Percentiles rank a stretch among this genome's conserved stretches.
Conservation (phyloP, 2,888 invertebrate species). For the Melinaea marsaeus region DNA sequence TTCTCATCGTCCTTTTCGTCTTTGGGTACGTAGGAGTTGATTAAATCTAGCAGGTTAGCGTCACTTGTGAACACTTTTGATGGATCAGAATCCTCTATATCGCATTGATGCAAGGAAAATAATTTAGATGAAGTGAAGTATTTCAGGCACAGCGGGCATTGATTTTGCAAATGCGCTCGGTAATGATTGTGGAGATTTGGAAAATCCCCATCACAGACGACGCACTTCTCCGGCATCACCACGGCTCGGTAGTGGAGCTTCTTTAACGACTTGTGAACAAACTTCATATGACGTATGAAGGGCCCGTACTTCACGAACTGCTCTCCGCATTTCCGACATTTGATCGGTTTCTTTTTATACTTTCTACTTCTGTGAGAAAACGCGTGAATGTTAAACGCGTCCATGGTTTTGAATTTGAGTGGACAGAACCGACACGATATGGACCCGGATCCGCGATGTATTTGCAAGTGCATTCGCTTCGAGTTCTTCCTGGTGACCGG, state of each 20-base stretch:
- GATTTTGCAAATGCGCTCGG: slow-evolving; percentile 78
- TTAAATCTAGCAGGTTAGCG: slow-evolving; percentile 51
- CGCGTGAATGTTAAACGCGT: slow-evolving; percentile 71
- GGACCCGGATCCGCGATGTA: slow-evolving; percentile 64
- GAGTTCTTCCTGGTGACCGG: slow-evolving; percentile 60
- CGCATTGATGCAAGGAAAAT: slow-evolving; percentile 59
- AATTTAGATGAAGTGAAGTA: slow-evolving; percentile 64
- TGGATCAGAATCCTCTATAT: slow-evolving; percentile 56
- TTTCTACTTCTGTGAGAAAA: slow-evolving; percentile 71
- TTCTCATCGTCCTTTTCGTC: slow-evolving; percentile 67
- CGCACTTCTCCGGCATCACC: slow-evolving; percentile 75
- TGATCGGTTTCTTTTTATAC: slow-evolving; percentile 66
- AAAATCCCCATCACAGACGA: slow-evolving; percentile 78
- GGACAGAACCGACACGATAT: slow-evolving; percentile 72
- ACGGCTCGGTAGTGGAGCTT: slow-evolving; percentile 65
- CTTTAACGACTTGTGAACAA: slow-evolving; percentile 57
- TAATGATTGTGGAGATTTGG: slow-evolving; percentile 80
- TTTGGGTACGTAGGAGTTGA: slow-evolving; percentile 60
- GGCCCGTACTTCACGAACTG: slow-evolving; percentile 68
- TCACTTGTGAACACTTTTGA: slow-evolving; percentile 62
- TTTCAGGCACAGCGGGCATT: slow-evolving; percentile 69
- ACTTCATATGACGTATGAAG: slow-evolving; percentile 66
- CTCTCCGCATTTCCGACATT: slow-evolving; percentile 65
- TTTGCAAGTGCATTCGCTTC: slow-evolving; percentile 55
- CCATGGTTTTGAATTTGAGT: slow-evolving; percentile 70